Conservation (phyloP, 2,113 vertebrate genomes). For the Poeciliopsis turrubarensis region DNA sequence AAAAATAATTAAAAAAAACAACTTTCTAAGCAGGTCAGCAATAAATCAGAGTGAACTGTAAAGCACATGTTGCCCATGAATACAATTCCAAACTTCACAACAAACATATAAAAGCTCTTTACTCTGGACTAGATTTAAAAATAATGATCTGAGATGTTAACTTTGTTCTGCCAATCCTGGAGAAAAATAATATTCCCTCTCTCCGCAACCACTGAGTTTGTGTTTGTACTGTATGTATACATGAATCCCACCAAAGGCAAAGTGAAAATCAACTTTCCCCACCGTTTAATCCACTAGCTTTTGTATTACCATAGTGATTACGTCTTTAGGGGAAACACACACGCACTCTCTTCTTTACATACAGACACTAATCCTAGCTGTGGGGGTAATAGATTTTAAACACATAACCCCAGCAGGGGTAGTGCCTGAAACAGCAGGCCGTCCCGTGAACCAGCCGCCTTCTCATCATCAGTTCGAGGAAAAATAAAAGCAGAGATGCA, state of each 20-base stretch:
- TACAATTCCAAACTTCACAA: neutral
- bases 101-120: neutral
- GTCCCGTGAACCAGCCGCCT: constrained; percentile 60
- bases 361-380: constrained; percentile 71
- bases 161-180: neutral
- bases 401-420: constrained; percentile 76
- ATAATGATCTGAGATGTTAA: constrained; percentile 4
- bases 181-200: neutral
- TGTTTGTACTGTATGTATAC: constrained; percentile 46
- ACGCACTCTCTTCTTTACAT: constrained; percentile 22
- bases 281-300: constrained; percentile 75
- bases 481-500: constrained; percentile 9
- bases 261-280: constrained; percentile 64
- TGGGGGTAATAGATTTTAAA: constrained; percentile 81
- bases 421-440: constrained; percentile 68
- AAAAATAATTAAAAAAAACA: neutral
- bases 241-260: constrained; percentile 56
- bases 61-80: neutral
- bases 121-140: neutral
- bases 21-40: neutral
- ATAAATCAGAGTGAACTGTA: neutral
- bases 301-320: constrained; percentile 81
- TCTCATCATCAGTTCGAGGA: constrained; percentile 47
- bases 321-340: constrained; percentile 74
- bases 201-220: neutral